Conservation (phyloP, 2,113 vertebrate species). For the Rhodinocichla rosea region DNA sequence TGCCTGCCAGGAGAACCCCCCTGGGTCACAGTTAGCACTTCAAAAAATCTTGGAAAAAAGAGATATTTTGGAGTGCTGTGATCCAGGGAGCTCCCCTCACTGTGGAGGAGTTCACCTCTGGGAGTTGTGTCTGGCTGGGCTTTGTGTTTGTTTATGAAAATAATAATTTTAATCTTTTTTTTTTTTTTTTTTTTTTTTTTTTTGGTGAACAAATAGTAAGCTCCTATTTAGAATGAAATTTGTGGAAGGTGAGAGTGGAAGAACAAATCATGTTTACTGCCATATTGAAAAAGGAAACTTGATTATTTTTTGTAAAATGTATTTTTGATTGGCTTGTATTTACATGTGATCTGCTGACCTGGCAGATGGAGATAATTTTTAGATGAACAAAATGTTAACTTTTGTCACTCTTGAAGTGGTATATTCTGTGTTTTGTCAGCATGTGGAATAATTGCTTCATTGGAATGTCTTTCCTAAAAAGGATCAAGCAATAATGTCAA, state of each 20-base stretch:
- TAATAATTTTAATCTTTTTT: constrained; percentile 3
- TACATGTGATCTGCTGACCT: background rate
- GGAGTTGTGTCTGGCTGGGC: background rate
- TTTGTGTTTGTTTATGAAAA: constrained; percentile 48
- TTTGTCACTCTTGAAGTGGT: constrained; percentile 25
- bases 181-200: background rate
- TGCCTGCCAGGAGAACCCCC: background rate
- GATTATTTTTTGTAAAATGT: background rate
- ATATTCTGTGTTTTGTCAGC: constrained; percentile 2
- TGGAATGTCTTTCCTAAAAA: constrained; percentile 20
- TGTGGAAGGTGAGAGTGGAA: constrained; percentile 37
- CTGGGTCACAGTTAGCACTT: background rate
- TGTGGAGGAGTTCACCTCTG: background rate
- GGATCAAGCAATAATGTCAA: constrained; percentile 73
- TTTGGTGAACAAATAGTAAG: background rate
- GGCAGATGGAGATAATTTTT: background rate
- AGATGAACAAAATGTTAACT: constrained; percentile 1
- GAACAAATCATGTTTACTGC: constrained; percentile 60
- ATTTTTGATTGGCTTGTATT: constrained; percentile 41
- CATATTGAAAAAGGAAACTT: constrained; percentile 11
- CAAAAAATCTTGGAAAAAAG: background rate
- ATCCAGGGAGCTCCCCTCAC: background rate
- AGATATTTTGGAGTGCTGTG: background rate
- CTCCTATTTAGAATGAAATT: constrained; percentile 16
- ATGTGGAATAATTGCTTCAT: background rate